phyloP scores from a whole-genome alignment of 2,113 vertebrate genomes.

The Plectropomus leopardus region DNA sequence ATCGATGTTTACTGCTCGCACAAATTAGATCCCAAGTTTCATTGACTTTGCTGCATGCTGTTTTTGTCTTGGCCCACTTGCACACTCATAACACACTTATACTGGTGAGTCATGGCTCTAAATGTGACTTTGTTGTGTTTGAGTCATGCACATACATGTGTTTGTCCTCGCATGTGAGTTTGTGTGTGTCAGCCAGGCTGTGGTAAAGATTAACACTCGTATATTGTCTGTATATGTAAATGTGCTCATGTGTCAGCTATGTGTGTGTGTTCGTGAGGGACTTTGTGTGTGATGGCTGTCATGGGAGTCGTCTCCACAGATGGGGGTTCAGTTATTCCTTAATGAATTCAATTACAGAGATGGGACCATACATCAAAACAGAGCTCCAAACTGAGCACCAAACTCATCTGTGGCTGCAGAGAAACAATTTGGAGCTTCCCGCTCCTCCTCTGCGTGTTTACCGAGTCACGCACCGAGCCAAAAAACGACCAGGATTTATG shows the following conservation, averaged over 20 bases:
- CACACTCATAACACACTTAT: not conserved
- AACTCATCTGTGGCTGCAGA: conserved; percentile 50
- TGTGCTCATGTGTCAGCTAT: not conserved
- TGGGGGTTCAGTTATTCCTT: conserved; percentile 67
- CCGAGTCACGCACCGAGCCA: conserved; percentile 17
- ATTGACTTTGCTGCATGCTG: not conserved
- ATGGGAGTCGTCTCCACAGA: conserved; percentile 63
- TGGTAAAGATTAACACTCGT: not conserved
- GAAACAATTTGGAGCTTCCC: conserved; percentile 49
- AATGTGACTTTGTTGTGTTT: not conserved
- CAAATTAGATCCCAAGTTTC: conserved; percentile 2
- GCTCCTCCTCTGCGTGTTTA: conserved; percentile 48
- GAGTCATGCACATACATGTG: not conserved
- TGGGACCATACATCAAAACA: conserved; percentile 53
- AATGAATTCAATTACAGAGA: conserved; percentile 76
- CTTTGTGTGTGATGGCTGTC: conserved; percentile 25
- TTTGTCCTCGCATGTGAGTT: not conserved
- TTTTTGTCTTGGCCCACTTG: not conserved
- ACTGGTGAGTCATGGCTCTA: not conserved
- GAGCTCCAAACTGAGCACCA: conserved; percentile 32
- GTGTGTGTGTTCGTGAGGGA: not conserved
- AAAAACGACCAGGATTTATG: conserved; percentile 58
- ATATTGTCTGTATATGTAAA: not conserved
- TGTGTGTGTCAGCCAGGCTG: not conserved
- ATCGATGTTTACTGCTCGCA: not conserved